phyloP scores from a whole-genome alignment of 2,888 invertebrate genomes.

The Coelogynopora nodosa region DNA sequence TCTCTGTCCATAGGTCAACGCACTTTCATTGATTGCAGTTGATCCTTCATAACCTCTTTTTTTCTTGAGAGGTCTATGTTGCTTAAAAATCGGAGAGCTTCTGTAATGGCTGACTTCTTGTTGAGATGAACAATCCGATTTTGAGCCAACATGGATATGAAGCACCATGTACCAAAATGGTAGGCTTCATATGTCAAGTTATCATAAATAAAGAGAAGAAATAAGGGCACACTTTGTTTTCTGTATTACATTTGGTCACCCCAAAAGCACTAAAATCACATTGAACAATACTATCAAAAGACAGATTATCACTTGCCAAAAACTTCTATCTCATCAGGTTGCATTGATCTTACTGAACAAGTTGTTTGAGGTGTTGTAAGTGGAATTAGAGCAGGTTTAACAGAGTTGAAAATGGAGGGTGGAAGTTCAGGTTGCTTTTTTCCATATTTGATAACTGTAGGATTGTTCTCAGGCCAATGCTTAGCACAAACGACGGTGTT shows the following conservation, averaged over 20 bases:
- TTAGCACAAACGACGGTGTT: constrained; percentile 26
- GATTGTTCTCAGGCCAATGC: constrained; percentile 27
- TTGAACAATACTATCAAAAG: constrained; percentile 7
- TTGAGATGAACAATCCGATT: constrained; percentile 23
- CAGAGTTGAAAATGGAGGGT: constrained; percentile 21
- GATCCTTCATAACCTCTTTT: constrained; percentile 21
- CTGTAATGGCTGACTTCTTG: constrained; percentile 8
- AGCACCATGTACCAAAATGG: constrained; percentile 20
- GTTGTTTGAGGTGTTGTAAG: neutral
- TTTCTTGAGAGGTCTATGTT: neutral
- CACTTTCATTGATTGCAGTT: constrained; percentile 14
- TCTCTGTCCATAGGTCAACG: neutral
- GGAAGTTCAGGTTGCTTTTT: constrained; percentile 17
- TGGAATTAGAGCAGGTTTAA: constrained; percentile 15
- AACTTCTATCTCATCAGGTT: constrained; percentile 18
- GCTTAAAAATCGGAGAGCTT: constrained; percentile 35
- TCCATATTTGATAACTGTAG: constrained; percentile 19
- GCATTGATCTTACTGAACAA: constrained; percentile 24
- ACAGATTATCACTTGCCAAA: constrained; percentile 6
- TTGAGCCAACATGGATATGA: constrained; percentile 9
- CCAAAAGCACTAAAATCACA: constrained; percentile 21
- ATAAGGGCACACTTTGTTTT: constrained; percentile 18
- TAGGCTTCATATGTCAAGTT: constrained; percentile 2
- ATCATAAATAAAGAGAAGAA: constrained; percentile 33
- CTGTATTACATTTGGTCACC: constrained; percentile 19